These are phyloP conservation scores for Tethea ocularis DNA, from an alignment of 2,888 invertebrate species.

Conservation along the genomic window DNA sequence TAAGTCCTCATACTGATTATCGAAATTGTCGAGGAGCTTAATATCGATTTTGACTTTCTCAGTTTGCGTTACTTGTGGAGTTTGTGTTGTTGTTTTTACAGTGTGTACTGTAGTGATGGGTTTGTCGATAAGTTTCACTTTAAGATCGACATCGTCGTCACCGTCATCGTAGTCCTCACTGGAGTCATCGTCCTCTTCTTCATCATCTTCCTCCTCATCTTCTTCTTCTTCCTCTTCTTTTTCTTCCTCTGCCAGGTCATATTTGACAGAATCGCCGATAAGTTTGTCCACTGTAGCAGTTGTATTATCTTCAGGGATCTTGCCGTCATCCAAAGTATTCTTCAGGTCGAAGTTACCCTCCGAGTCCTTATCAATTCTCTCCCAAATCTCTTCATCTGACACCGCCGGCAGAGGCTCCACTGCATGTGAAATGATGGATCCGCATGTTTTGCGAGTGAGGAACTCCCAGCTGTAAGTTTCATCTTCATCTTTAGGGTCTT, in stretches of 20 bases:
- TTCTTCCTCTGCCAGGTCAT: slow-evolving; percentile 63
- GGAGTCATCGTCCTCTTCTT: slow-evolving; percentile 54
- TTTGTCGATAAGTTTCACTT: slow-evolving; percentile 67
- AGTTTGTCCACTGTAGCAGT: slow-evolving; percentile 37
- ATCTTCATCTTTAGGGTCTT: slow-evolving; percentile 63
- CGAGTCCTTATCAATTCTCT: slow-evolving; percentile 68
- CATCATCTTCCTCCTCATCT: slow-evolving; percentile 65
- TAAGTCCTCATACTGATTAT: slow-evolving; percentile 53
- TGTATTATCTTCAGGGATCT: slow-evolving; percentile 57
- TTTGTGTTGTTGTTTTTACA: slow-evolving; percentile 25
- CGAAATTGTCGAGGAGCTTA: slow-evolving; percentile 60
- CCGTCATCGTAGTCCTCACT: slow-evolving; percentile 47
- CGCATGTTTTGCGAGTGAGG: slow-evolving; percentile 74
- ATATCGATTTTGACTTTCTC: slow-evolving; percentile 61
- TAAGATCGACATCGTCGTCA: slow-evolving; percentile 69
- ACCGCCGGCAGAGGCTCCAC: slow-evolving; percentile 63
- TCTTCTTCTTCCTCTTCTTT: slow-evolving; percentile 65
- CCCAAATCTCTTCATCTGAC: slow-evolving; percentile 78
- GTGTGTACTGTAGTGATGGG: slow-evolving; percentile 31
- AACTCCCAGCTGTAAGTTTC: slow-evolving; percentile 75
- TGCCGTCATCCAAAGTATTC: slow-evolving; percentile 71
- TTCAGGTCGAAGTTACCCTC: slow-evolving; percentile 73
- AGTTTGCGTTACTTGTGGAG: slow-evolving; percentile 26
- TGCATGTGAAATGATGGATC: slow-evolving; percentile 57
- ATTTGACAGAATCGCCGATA: slow-evolving; percentile 39